Percentiles rank a stretch among this genome's conserved stretches.
phyloP scores from a whole-genome alignment of 35 echinoderm and acorn worm species.

The Lytechinus variegatus region DNA sequence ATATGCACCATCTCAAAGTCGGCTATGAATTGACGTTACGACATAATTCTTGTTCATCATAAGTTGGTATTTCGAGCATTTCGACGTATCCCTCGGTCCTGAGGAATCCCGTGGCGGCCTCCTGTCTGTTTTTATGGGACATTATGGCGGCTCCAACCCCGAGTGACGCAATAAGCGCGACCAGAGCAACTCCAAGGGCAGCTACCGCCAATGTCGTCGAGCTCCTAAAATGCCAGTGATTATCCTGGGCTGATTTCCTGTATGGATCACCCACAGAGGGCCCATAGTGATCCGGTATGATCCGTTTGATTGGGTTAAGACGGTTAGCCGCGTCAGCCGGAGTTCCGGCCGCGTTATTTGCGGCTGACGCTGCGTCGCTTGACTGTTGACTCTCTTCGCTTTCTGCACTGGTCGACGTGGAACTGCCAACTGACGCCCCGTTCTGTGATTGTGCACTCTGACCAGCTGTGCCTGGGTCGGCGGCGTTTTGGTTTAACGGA shows the following conservation, averaged over 20 bases:
- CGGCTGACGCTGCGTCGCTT: not conserved
- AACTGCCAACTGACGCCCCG: not conserved
- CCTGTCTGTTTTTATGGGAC: not conserved
- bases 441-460: not conserved
- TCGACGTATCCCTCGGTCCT: not conserved
- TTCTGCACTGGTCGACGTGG: not conserved
- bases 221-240: not conserved
- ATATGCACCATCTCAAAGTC: not conserved
- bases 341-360: not conserved
- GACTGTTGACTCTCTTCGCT: not conserved
- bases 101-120: not conserved
- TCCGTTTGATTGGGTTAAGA: not conserved
- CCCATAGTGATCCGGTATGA: not conserved
- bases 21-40: not conserved
- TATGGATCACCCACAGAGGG: not conserved
- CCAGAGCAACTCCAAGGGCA: not conserved
- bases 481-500: not conserved
- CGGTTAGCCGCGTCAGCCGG: not conserved
- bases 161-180: not conserved
- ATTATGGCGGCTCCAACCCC: slow-evolving; percentile 15
- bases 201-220: not conserved
- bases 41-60: not conserved
- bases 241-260: not conserved
- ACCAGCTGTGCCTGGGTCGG: not conserved
- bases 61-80: not conserved